Evolutionary conservation across 2,113 vertebrate species (phyloP).

Genomic region (Ancistrus triradiatus): DNA sequence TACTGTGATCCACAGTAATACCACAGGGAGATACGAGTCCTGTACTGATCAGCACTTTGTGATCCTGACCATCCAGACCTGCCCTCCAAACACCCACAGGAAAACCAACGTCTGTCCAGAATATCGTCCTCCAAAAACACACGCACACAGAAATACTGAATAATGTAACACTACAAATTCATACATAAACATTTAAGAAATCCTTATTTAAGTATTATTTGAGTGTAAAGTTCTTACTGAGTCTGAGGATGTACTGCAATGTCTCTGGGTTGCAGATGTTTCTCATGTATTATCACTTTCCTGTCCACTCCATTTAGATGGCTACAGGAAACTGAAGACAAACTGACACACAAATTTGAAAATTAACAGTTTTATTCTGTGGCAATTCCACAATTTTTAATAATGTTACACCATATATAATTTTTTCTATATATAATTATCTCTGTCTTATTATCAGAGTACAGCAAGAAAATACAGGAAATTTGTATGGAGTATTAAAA

Average conservation of each 20-base stretch:
- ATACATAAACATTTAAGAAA: too few species aligned
- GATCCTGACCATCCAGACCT: constrained; percentile 73
- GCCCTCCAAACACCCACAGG: constrained; percentile 76
- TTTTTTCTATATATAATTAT: too few species aligned
- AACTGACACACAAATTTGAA: too few species aligned
- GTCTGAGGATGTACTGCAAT: constrained; percentile 81
- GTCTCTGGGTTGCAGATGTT: constrained; percentile 76
- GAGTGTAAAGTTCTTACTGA: constrained; percentile 68
- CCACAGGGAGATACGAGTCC: constrained; percentile 79
- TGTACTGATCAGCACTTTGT: constrained; percentile 64
- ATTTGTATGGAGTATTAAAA: too few species aligned
- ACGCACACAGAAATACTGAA: constrained; percentile 42
- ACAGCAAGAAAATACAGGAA: too few species aligned
- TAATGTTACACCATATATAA: too few species aligned
- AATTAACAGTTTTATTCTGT: too few species aligned
- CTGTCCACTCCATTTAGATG: constrained; percentile 71
- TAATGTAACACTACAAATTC: too few species aligned
- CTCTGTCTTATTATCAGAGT: too few species aligned
- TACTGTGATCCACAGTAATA: constrained; percentile 78
- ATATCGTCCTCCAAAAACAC: constrained; percentile 80
- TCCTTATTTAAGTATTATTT: background rate
- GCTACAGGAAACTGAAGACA: constrained; percentile 73
- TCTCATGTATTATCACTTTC: constrained; percentile 68
- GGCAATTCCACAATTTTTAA: too few species aligned
- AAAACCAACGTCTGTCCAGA: constrained; percentile 84